Evolutionary conservation across 1,140 invertebrate species (phyloP), one percentile per base, ranked within the genome.

Genomic region (Drosophila gunungcola): DNA sequence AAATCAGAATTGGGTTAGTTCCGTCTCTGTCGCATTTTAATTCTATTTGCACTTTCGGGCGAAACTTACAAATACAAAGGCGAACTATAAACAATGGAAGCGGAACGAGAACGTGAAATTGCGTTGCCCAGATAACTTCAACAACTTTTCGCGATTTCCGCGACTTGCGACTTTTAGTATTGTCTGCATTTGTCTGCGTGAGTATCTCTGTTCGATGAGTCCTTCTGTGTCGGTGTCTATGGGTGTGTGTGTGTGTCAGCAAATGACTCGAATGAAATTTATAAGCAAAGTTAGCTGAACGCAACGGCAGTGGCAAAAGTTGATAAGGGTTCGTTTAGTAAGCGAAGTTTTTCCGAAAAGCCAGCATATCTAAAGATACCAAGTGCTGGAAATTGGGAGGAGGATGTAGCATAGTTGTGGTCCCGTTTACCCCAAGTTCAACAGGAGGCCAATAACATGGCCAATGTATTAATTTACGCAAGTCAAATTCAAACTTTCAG

Each of bases 191-290:
- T 52, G 52, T 39, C 7, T 77, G 29, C 41, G n/a, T 65, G 46
- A 36, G 48, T 54, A 16, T 65, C 10, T 56, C 21, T 52, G 32
- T 52, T 52, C 49, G 49, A 52, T 52, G 49, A 11, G 49, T 21
- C 13, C 10, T 2, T 21, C 25, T 29, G 2, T n/a, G 25, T 48
- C 4, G 16, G 42, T 43, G 9, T 7, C 12, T 49, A 52, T 49
- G 34, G 32, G 36, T 46, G n/a, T 58, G 48, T 39, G n/a, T 64
- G 58, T 68, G 70, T 79, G 70, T 83, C 84, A 86, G 79, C 83
- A 89, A 86, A 86, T 86, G 83, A 78, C 84, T 88, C 76, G 83
- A 86, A 86, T 88, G 79, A 88, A 86, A 86, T 88, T 86, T 86
- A 86, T 88, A 86, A 86, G 79, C 84, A 83, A 86, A 86, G 84